phyloP scores from a whole-genome alignment of 2,797 vertebrate species.

The Lindbergichthys nudifrons region DNA sequence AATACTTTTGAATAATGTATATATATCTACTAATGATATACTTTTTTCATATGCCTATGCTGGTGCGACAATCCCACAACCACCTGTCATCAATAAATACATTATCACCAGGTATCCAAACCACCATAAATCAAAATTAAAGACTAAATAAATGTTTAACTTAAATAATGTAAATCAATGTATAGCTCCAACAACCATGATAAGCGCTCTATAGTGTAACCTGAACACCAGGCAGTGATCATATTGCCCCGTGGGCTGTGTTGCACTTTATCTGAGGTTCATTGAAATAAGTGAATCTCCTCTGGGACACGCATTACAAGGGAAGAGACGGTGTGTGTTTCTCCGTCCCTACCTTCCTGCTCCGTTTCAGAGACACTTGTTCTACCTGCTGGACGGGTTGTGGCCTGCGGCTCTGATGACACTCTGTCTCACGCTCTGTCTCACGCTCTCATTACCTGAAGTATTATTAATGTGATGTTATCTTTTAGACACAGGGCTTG shows the following conservation, averaged over 20 bases:
- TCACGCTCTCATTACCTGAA: conserved; percentile 4
- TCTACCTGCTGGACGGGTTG: conserved; percentile 64
- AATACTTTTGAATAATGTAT: not conserved
- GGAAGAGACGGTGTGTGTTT: not conserved
- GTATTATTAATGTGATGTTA: conserved; percentile 5
- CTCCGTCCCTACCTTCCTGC: conserved; percentile 11
- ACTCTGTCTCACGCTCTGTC: not conserved
- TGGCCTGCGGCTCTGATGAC: conserved; percentile 17
- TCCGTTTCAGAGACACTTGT: conserved; percentile 40
- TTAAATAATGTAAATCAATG: no score
- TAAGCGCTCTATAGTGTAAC: not conserved
- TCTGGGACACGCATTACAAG: not conserved
- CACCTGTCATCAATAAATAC: no score
- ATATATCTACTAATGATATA: not conserved
- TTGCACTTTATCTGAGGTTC: not conserved
- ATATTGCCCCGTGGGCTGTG: conserved; percentile 4
- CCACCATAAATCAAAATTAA: no score
- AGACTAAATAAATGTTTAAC: no score
- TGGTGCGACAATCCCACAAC: no score
- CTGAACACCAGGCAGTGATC: conserved; percentile 4
- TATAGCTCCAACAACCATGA: not conserved
- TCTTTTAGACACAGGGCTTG: not conserved
- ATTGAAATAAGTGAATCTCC: conserved; percentile 15
- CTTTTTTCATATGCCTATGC: not conserved
- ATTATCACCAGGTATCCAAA: no score